These are phyloP conservation scores for Chironomus riparius DNA, from an alignment of 2,888 invertebrate species.

Conservation along the genomic window DNA sequence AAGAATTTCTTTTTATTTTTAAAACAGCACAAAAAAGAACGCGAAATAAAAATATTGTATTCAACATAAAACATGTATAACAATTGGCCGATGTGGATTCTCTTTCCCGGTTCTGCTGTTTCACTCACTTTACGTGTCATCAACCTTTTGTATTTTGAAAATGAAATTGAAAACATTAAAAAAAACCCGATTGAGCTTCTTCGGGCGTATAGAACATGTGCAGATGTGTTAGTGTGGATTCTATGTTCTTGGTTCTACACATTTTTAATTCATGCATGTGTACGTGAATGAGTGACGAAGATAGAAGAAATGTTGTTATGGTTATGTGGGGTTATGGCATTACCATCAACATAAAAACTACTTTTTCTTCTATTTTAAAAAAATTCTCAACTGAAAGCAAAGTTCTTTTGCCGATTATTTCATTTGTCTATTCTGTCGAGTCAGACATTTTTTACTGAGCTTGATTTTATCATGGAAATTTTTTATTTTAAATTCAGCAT, in stretches of 20 bases:
- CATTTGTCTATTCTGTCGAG: neutral
- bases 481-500: neutral
- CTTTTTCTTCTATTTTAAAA: neutral
- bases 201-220: conserved; percentile 17
- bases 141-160: conserved; percentile 26
- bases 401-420: too few relatives aligned
- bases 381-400: too few relatives aligned
- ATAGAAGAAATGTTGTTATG: neutral
- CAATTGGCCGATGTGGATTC: neutral
- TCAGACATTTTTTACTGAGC: neutral
- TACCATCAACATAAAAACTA: neutral
- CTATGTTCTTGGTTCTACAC: neutral
- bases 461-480: neutral
- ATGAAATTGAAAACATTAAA: conserved; percentile 26
- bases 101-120: neutral
- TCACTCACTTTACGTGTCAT: conserved; percentile 13
- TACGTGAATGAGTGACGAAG: neutral
- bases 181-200: conserved; percentile 19
- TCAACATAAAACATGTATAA: neutral
- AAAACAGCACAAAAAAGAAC: neutral
- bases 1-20: neutral
- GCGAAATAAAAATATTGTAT: neutral
- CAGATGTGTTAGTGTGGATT: neutral
- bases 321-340: conserved; percentile 24
- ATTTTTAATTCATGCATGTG: neutral